phyloP scores from a whole-genome alignment of 1,140 invertebrate species.

The Bombyx mandarina region DNA sequence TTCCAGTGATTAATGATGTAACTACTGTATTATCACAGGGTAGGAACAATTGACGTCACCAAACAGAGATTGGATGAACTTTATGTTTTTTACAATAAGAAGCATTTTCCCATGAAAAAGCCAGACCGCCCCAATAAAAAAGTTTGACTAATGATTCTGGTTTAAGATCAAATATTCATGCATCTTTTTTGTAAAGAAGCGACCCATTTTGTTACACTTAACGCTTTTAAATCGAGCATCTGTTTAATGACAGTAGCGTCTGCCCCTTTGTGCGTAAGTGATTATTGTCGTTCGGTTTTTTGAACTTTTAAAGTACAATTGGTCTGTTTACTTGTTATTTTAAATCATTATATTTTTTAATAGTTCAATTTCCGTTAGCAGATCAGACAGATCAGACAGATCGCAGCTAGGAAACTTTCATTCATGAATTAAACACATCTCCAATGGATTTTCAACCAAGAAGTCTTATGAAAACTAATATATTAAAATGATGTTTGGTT shows the following conservation, averaged over 20 bases:
- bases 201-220: conserved; percentile 65
- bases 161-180: conserved; percentile 67
- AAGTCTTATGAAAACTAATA: too few species aligned
- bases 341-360: neutral
- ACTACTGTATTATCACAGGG: conserved; percentile 46
- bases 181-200: conserved; percentile 38
- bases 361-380: neutral
- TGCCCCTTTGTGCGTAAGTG: conserved; percentile 27
- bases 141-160: conserved; percentile 67
- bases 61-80: too few species aligned
- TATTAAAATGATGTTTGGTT: too few species aligned
- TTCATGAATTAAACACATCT: too few species aligned
- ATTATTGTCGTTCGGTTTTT: conserved; percentile 17
- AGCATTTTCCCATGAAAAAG: too few species aligned
- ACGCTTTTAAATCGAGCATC: conserved; percentile 57
- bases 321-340: conserved; percentile 6
- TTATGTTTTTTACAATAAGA: too few species aligned
- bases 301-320: conserved; percentile 26
- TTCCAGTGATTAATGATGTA: conserved; percentile 61
- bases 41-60: conserved; percentile 18
- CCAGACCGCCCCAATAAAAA: conserved; percentile 31
- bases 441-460: too few species aligned
- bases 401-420: too few species aligned
- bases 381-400: too few species aligned
- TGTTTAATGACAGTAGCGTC: conserved; percentile 41